Conservation (phyloP, 2,888 invertebrate species). For the Antheraea assamensis region DNA sequence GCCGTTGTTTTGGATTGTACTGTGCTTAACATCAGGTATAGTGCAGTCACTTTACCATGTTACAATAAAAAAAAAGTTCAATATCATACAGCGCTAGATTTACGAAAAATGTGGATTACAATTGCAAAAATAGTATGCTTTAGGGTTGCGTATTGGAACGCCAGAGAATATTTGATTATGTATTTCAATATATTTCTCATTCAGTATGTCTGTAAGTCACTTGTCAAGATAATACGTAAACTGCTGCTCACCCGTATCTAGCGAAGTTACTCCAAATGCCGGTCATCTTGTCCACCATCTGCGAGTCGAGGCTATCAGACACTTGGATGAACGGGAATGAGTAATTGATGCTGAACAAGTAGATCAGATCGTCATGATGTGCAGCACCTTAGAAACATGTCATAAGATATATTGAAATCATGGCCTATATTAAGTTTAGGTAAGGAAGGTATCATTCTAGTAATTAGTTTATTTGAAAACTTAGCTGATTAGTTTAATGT, state of each 20-base stretch:
- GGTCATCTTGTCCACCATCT: constrained; percentile 68
- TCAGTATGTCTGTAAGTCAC: not conserved
- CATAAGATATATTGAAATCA: not conserved
- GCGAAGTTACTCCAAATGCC: constrained; percentile 74
- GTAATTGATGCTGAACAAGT: constrained; percentile 67
- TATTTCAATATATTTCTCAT: not conserved
- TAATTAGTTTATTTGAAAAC: too few species aligned
- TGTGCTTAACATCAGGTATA: too few species aligned
- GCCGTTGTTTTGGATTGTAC: too few species aligned
- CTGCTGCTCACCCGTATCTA: constrained; percentile 61
- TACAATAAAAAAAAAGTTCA: too few species aligned
- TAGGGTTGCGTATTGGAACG: not conserved
- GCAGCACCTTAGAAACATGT: constrained; percentile 52
- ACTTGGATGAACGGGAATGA: constrained; percentile 61
- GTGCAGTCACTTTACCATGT: too few species aligned
- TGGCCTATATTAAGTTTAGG: not conserved
- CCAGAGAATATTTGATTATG: not conserved
- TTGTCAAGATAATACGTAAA: not conserved
- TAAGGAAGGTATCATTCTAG: not conserved
- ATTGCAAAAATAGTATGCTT: not conserved
- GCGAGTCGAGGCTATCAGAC: constrained; percentile 56
- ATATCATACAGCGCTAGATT: not conserved
- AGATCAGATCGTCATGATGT: constrained; percentile 77
- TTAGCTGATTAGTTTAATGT: too few species aligned
- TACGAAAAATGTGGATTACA: not conserved